Percentiles rank a stretch among this genome's conserved stretches.
Conservation (phyloP, 64 coral and sea anemone genomes). For the Hydrozoanthus tunicans region DNA sequence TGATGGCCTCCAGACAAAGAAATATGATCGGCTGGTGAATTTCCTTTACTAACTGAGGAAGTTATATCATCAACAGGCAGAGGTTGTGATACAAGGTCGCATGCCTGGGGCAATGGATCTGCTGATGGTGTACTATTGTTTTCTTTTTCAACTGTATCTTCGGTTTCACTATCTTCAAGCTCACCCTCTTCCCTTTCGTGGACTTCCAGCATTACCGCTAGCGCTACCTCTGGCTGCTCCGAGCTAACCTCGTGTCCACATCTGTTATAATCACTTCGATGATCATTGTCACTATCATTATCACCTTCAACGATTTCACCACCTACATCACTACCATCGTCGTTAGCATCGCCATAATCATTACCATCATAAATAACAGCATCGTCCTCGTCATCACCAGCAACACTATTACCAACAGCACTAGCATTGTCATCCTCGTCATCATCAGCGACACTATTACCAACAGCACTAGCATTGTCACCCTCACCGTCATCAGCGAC, state of each 20-base stretch:
- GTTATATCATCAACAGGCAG: conserved; percentile 17
- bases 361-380: neutral
- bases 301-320: neutral
- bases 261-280: neutral
- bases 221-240: neutral
- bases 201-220: neutral
- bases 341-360: neutral
- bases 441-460: neutral
- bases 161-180: conserved; percentile 38
- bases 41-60: neutral
- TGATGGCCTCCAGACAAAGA: neutral
- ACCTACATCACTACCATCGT: neutral
- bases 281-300: neutral
- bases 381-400: neutral
- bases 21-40: neutral
- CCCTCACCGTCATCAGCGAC: neutral
- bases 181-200: conserved; percentile 39
- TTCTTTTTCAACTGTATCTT: conserved; percentile 18
- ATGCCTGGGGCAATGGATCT: neutral
- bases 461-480: neutral
- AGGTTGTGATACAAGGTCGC: neutral
- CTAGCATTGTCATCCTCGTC: neutral
- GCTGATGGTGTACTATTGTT: neutral
- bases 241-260: neutral
- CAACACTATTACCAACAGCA: neutral